Evolutionary conservation across 2,888 invertebrate genomes (phyloP).

Genomic region (Nomada fucata): DNA sequence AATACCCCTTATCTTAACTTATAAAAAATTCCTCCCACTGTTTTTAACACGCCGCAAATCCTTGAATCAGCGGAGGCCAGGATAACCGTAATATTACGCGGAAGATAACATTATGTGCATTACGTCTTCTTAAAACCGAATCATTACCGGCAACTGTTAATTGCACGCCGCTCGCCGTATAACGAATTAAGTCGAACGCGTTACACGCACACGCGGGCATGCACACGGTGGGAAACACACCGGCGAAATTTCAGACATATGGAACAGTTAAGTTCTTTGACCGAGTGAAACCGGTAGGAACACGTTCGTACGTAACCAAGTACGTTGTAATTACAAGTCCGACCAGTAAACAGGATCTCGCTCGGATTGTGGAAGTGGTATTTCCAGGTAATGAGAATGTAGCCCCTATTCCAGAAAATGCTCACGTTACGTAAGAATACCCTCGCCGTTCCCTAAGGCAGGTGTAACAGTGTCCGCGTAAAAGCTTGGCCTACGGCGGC

Average conservation of each 20-base stretch:
- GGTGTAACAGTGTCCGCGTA: not conserved
- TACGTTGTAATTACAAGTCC: conserved; percentile 53
- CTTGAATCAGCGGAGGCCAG: too few species aligned
- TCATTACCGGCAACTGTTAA: not conserved
- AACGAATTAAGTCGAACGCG: conserved; percentile 10
- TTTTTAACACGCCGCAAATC: too few species aligned
- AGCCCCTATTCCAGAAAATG: conserved; percentile 5
- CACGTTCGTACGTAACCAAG: conserved; percentile 31
- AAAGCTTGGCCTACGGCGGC: not conserved
- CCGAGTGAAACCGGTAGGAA: conserved; percentile 38
- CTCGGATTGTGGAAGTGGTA: conserved; percentile 15
- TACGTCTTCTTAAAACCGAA: not conserved
- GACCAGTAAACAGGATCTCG: conserved; percentile 34
- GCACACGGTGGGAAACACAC: too few species aligned
- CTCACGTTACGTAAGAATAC: conserved; percentile 27
- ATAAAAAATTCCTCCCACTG: too few species aligned
- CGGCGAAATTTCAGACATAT: conserved; percentile 39
- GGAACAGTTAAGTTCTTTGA: conserved; percentile 30
- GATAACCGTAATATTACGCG: not conserved
- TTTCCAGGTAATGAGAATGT: conserved; percentile 2
- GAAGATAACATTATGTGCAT: not conserved
- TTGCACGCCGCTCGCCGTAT: not conserved
- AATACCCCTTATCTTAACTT: too few species aligned
- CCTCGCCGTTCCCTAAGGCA: not conserved
- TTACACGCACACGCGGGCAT: not conserved